Conservation (phyloP, 1,140 invertebrate genomes). For the Pseudachorutes palmiensis region DNA sequence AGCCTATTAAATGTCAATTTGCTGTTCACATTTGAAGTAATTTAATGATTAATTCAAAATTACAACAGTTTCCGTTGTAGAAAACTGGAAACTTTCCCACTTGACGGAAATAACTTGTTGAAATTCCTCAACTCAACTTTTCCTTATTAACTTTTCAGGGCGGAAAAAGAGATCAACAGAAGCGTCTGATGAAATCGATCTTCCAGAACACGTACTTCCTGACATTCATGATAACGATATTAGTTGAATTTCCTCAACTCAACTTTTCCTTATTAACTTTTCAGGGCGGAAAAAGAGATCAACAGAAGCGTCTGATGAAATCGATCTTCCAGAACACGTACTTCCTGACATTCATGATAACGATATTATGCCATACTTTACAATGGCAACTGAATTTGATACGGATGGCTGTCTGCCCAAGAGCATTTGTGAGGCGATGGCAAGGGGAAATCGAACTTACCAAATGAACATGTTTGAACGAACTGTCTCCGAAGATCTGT, state of each 20-base stretch:
- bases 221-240: conserved; percentile 23
- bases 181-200: conserved; percentile 19
- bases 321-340: conserved; percentile 13
- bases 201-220: conserved; percentile 13
- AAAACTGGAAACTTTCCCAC: too few relatives aligned
- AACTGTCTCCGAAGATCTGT: conserved; percentile 11
- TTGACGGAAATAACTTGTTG: too few relatives aligned
- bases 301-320: conserved; percentile 16
- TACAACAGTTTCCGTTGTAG: too few relatives aligned
- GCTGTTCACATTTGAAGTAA: too few relatives aligned
- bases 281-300: conserved; percentile 8
- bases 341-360: conserved; percentile 21
- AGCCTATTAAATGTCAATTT: neutral
- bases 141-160: neutral
- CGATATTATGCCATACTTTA: conserved; percentile 23
- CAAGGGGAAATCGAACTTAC: conserved; percentile 19
- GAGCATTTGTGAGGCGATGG: conserved; percentile 25
- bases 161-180: conserved; percentile 6
- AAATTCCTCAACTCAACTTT: neutral
- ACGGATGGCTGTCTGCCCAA: conserved; percentile 25
- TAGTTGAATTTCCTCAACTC: too few relatives aligned
- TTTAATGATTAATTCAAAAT: neutral
- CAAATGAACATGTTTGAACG: conserved; percentile 23
- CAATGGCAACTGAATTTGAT: conserved; percentile 24
- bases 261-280: neutral